Conservation (phyloP, 2,888 invertebrate species). For the Lepidonotus clava region DNA sequence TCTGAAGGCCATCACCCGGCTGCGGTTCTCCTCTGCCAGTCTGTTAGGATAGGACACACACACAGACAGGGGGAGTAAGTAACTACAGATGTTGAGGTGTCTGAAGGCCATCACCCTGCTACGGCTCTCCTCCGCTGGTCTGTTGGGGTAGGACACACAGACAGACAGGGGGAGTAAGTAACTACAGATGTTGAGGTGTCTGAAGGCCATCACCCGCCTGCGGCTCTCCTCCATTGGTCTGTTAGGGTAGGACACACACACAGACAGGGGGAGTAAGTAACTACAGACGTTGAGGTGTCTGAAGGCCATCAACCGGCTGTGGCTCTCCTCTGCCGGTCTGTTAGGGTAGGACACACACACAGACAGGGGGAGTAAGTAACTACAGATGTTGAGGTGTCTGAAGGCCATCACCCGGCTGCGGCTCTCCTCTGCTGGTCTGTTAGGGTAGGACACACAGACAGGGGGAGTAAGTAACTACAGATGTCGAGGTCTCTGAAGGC, state of each 20-base stretch:
- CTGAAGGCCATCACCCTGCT: conserved; percentile 65
- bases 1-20: conserved; percentile 65
- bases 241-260: too few relatives aligned
- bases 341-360: conserved; percentile 67
- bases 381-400: conserved; percentile 71
- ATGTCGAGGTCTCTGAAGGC: too few relatives aligned
- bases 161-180: too few relatives aligned
- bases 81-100: conserved; percentile 70
- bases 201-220: too few relatives aligned
- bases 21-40: conserved; percentile 62
- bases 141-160: conserved; percentile 57
- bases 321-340: conserved; percentile 64
- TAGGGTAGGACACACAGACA: conserved; percentile 30
- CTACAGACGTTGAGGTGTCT: too few relatives aligned
- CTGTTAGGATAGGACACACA: conserved; percentile 62
- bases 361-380: conserved; percentile 68
- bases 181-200: too few relatives aligned
- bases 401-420: conserved; percentile 64
- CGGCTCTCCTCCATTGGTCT: too few relatives aligned
- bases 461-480: too few relatives aligned
- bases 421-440: conserved; percentile 66
- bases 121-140: conserved; percentile 64
- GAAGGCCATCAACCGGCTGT: too few relatives aligned
- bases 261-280: too few relatives aligned
- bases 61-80: too few relatives aligned